Conservation (phyloP, 1,140 invertebrate species). For the Drosophila gunungcola region DNA sequence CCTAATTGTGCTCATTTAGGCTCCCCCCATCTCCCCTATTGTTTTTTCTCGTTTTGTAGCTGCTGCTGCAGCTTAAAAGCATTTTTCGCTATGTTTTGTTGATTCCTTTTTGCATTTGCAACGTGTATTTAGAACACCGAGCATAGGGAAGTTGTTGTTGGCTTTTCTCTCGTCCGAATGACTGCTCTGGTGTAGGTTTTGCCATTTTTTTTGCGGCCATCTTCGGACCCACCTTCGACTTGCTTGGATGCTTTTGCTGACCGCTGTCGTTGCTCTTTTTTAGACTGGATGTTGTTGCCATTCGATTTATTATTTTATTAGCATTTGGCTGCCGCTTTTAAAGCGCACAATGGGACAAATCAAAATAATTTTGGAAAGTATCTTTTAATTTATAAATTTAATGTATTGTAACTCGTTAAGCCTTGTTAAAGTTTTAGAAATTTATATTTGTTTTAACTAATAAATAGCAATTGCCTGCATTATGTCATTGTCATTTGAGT, state of each 20-base stretch:
- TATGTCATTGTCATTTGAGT: not conserved
- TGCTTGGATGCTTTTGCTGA: constrained; percentile 73
- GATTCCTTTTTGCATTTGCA: constrained; percentile 72
- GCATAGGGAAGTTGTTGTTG: constrained; percentile 46
- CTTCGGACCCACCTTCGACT: constrained; percentile 61
- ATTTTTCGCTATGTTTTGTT: constrained; percentile 61
- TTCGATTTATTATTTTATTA: constrained; percentile 83
- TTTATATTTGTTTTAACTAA: too few relatives aligned
- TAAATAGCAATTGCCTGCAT: too few relatives aligned
- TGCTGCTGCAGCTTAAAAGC: constrained; percentile 64
- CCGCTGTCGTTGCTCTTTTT: constrained; percentile 57
- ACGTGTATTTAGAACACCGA: constrained; percentile 74
- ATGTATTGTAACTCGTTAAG: too few relatives aligned
- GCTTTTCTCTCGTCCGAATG: constrained; percentile 6
- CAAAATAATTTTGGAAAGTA: not conserved
- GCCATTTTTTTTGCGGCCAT: constrained; percentile 67
- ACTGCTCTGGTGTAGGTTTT: constrained; percentile 33
- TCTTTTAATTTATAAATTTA: too few relatives aligned
- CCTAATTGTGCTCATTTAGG: constrained; percentile 81
- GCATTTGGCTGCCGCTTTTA: constrained; percentile 54
- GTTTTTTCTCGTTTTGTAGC: constrained; percentile 46
- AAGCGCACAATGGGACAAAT: constrained; percentile 48
- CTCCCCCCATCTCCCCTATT: constrained; percentile 34
- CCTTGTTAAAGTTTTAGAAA: too few relatives aligned
- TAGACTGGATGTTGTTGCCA: constrained; percentile 40